These are phyloP conservation scores for Baccha elongata DNA, from an alignment of 2,888 invertebrate species.

Conservation along the genomic window DNA sequence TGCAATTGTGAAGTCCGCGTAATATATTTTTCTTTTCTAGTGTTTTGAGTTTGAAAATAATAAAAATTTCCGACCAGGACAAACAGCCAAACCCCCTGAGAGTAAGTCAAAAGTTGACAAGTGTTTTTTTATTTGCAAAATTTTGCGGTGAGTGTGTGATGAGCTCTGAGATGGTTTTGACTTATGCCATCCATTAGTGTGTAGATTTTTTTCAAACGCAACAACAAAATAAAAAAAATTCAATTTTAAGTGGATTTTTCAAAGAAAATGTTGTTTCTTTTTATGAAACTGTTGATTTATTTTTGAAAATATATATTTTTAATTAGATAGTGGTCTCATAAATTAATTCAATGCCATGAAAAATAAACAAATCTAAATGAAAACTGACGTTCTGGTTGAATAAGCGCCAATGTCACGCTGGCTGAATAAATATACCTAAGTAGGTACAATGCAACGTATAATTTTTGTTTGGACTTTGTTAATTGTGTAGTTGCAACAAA, in stretches of 20 bases:
- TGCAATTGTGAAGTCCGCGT: conserved; percentile 14
- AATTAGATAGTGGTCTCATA: conserved; percentile 17
- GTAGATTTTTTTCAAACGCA: neutral
- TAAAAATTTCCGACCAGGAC: conserved; percentile 78
- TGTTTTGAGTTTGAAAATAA: conserved; percentile 45
- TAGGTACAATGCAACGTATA: neutral
- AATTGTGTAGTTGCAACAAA: neutral
- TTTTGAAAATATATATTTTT: conserved; percentile 7
- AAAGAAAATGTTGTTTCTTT: neutral
- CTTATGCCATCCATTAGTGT: neutral
- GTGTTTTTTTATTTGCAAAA: conserved; percentile 13
- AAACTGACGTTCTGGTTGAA: conserved; percentile 32
- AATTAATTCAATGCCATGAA: conserved; percentile 19
- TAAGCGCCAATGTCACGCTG: conserved; percentile 44
- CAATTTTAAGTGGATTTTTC: conserved; percentile 28
- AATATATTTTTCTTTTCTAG: conserved; percentile 6
- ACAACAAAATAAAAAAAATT: neutral
- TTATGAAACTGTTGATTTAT: conserved; percentile 53
- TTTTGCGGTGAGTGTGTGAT: conserved; percentile 33
- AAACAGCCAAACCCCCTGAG: conserved; percentile 76
- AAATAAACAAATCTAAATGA: conserved; percentile 9
- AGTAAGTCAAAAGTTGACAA: conserved; percentile 76
- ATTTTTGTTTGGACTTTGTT: conserved; percentile 2
- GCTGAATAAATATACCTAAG: conserved; percentile 24
- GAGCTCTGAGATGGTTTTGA: conserved; percentile 24